phyloP scores from a whole-genome alignment of 2,888 invertebrate genomes.

The Monopis laevigella region DNA sequence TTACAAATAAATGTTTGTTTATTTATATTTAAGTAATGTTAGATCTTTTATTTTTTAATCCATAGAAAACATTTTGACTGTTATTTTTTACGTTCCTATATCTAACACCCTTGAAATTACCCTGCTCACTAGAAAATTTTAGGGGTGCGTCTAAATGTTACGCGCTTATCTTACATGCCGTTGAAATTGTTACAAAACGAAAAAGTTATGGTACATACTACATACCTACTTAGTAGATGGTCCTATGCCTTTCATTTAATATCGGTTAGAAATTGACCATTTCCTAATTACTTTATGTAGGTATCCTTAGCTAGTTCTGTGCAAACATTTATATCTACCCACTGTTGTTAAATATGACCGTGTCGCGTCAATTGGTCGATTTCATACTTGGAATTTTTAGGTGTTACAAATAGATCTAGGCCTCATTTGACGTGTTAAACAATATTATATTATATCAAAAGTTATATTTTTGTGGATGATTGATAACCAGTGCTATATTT shows the following conservation, averaged over 20 bases:
- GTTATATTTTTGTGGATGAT: too few species aligned
- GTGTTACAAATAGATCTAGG: too few species aligned
- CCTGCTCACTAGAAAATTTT: slow-evolving; percentile 6
- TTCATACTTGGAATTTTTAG: too few species aligned
- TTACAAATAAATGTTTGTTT: background rate
- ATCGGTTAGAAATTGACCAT: background rate
- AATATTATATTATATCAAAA: too few species aligned
- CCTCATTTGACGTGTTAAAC: too few species aligned
- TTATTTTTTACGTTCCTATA: background rate
- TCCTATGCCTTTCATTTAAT: too few species aligned
- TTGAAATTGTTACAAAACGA: background rate
- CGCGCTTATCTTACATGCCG: background rate
- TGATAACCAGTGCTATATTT: too few species aligned
- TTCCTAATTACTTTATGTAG: too few species aligned
- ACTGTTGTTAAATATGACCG: too few species aligned
- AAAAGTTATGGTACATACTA: background rate
- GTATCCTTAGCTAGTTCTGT: too few species aligned
- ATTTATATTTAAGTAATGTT: background rate
- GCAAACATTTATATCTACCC: too few species aligned
- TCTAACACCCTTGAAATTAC: background rate
- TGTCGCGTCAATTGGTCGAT: too few species aligned
- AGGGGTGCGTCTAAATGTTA: background rate
- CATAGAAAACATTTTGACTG: background rate
- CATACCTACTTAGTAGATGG: background rate
- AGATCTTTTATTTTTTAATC: background rate